Conservation (phyloP, 2,888 invertebrate species). For the Hipparchia sbordonii region DNA sequence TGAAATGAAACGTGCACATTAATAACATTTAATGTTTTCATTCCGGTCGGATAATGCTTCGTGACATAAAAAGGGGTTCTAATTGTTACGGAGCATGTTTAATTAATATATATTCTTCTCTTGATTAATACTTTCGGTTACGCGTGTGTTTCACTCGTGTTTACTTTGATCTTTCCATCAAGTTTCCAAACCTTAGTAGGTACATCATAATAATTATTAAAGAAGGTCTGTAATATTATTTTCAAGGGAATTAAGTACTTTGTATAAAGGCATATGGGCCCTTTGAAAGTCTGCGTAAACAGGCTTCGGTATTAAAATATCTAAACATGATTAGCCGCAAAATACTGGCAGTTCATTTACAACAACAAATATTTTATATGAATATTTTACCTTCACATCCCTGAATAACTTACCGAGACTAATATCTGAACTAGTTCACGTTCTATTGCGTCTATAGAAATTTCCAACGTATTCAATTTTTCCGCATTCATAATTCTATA, state of each 20-base stretch:
- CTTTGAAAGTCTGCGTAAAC: not conserved
- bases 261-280: not conserved
- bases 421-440: slow-evolving; percentile 27
- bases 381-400: not conserved
- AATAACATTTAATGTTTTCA: slow-evolving; percentile 67
- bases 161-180: slow-evolving; percentile 5
- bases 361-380: not conserved
- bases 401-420: slow-evolving; percentile 22
- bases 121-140: slow-evolving; percentile 25
- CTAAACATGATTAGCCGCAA: not conserved
- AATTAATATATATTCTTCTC: slow-evolving; percentile 43
- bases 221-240: not conserved
- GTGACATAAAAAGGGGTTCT: slow-evolving; percentile 46
- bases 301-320: not conserved
- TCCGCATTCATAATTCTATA: slow-evolving; percentile 37
- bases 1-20: slow-evolving; percentile 59
- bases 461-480: slow-evolving; percentile 35
- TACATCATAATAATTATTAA: not conserved
- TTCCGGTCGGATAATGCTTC: slow-evolving; percentile 54
- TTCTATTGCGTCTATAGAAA: slow-evolving; percentile 31
- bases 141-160: slow-evolving; percentile 6
- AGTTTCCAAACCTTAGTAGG: not conserved
- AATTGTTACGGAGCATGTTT: slow-evolving; percentile 44
- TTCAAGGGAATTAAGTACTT: not conserved
- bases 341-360: not conserved